A percentile compares a stretch with the other conserved stretches of the same genome.
phyloP scores from a whole-genome alignment of 2,797 vertebrate species.

The Cyprinella venusta region DNA sequence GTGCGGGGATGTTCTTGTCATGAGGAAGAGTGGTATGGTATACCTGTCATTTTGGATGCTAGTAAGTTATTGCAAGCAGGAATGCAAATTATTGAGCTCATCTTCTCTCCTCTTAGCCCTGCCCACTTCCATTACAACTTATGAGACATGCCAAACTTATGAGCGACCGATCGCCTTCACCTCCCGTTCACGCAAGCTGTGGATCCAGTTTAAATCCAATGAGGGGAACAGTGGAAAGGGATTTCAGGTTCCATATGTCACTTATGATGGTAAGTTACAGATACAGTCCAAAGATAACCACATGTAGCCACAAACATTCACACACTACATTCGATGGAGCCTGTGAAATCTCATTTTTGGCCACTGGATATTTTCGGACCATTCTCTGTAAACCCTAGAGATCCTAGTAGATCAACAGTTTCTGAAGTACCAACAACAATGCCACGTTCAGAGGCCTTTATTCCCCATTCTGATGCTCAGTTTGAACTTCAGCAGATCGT shows the following conservation, averaged over 20 bases:
- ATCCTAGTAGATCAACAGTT: no score
- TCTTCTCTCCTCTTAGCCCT: constrained; percentile 67
- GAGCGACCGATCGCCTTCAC: constrained; percentile 97
- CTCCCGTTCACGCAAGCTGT: constrained; percentile 92
- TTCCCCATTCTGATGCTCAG: no score
- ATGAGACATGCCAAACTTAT: constrained; percentile 96
- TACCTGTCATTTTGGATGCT: background rate
- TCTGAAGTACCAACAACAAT: no score
- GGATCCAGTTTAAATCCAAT: constrained; percentile 98
- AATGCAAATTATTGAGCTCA: constrained; percentile 4
- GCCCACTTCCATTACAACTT: constrained; percentile 94
- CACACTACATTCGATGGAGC: background rate
- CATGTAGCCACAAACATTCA: background rate
- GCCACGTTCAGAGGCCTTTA: no score
- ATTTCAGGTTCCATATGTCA: constrained; percentile 97
- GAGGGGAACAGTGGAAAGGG: constrained; percentile 96
- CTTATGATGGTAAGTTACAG: constrained; percentile 89
- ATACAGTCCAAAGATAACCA: background rate
- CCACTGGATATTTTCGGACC: no score
- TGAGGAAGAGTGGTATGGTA: constrained; percentile 93
- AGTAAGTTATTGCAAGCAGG: background rate
- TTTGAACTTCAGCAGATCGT: no score
- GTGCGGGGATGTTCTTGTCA: constrained; percentile 94
- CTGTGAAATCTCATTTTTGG: no score
- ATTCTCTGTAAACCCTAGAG: no score